phyloP scores from a whole-genome alignment of 2,888 invertebrate genomes.

The Machimus rusticus region DNA sequence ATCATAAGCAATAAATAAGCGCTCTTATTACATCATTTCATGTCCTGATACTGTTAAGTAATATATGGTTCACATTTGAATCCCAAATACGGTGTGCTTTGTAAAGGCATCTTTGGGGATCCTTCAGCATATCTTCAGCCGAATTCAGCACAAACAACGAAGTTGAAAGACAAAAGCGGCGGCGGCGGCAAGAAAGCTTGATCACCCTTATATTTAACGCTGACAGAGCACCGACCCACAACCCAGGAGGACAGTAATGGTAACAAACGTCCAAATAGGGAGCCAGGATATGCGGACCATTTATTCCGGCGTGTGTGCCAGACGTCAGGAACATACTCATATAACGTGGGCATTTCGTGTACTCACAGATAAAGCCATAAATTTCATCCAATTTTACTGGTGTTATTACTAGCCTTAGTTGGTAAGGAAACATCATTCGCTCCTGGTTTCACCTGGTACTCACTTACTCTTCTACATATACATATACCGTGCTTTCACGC shows the following conservation, averaged over 20 bases:
- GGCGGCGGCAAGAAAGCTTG: background rate
- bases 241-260: conserved; percentile 9
- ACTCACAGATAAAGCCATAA: conserved; percentile 39
- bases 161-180: conserved; percentile 13
- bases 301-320: conserved; percentile 12
- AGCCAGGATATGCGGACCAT: conserved; percentile 36
- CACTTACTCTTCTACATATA: background rate
- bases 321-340: conserved; percentile 24
- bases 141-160: background rate
- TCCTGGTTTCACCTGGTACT: conserved; percentile 5
- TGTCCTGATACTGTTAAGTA: conserved; percentile 45
- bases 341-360: conserved; percentile 40
- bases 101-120: background rate
- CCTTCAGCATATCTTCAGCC: conserved; percentile 9
- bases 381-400: conserved; percentile 37
- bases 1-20: conserved; percentile 42
- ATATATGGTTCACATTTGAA: conserved; percentile 46
- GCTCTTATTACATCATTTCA: conserved; percentile 44
- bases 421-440: background rate
- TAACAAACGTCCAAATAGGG: conserved; percentile 22
- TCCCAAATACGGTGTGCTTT: conserved; percentile 30
- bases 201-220: conserved; percentile 21
- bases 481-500: background rate
- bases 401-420: conserved; percentile 27
- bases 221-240: background rate